Conservation (phyloP, 2,797 vertebrate genomes). For the Glyptemys insculpta region DNA sequence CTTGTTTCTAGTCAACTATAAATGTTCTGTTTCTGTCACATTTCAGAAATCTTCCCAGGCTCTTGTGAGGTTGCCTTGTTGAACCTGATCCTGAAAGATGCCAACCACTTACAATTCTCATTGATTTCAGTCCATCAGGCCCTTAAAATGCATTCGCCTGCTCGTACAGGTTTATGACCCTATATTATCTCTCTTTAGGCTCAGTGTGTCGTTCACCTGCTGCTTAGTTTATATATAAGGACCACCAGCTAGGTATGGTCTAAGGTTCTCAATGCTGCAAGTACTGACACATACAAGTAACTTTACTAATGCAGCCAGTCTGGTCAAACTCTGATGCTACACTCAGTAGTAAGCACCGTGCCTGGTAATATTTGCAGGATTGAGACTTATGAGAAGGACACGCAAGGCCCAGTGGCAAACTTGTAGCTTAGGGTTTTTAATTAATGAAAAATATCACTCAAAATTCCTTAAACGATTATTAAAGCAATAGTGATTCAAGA, state of each 20-base stretch:
- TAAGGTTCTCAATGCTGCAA: neutral
- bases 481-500: neutral
- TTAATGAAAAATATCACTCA: neutral
- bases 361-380: neutral
- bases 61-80: neutral
- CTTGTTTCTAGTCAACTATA: neutral
- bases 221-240: neutral
- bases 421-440: neutral
- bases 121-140: neutral
- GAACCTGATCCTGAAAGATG: neutral
- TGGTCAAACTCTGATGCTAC: neutral
- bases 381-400: neutral
- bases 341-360: neutral
- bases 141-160: neutral
- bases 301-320: neutral
- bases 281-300: neutral
- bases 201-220: rapidly evolving
- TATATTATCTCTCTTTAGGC: neutral
- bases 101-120: neutral
- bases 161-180: neutral
- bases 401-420: neutral
- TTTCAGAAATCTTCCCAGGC: neutral
- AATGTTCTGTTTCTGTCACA: neutral
- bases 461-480: neutral
- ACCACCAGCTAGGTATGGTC: neutral